Percentiles rank a stretch among this genome's conserved stretches.
Conservation (phyloP, 2,797 vertebrate species). For the Sebastes kiyomatsui region DNA sequence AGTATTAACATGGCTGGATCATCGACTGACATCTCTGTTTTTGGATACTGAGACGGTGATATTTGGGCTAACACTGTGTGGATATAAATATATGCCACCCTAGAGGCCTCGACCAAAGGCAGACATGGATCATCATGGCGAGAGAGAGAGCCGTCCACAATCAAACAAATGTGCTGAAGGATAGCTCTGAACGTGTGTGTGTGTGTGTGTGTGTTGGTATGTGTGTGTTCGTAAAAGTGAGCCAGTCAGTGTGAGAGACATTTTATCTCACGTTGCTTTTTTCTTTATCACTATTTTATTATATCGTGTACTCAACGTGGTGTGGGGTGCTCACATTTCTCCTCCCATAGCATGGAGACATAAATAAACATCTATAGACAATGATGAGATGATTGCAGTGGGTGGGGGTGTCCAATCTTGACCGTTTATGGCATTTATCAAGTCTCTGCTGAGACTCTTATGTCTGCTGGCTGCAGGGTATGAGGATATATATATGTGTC, state of each 20-base stretch:
- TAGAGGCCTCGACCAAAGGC: constrained; percentile 57
- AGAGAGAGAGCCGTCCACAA: constrained; percentile 59
- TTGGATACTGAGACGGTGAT: constrained; percentile 62
- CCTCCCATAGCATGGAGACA: constrained; percentile 62
- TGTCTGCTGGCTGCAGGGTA: neutral
- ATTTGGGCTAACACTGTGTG: constrained; percentile 65
- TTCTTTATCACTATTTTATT: constrained; percentile 71
- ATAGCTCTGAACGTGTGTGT: constrained; percentile 48
- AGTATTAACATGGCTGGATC: constrained; percentile 64
- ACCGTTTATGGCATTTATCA: constrained; percentile 57
- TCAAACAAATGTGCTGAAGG: constrained; percentile 81
- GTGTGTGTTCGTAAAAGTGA: constrained; percentile 5
- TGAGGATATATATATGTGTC: neutral
- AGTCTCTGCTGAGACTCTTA: neutral
- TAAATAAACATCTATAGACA: constrained; percentile 69
- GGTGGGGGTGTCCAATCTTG: constrained; percentile 56
- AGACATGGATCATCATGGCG: constrained; percentile 54
- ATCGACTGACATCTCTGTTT: constrained; percentile 70
- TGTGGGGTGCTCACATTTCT: constrained; percentile 55
- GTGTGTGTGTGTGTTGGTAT: constrained; percentile 1
- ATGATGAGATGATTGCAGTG: constrained; percentile 60
- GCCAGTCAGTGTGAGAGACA: constrained; percentile 21
- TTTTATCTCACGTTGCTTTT: constrained; percentile 57
- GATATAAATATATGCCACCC: constrained; percentile 76
- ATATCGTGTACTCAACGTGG: constrained; percentile 57